These are phyloP conservation scores for Platycheirus albimanus DNA, from an alignment of 2,888 invertebrate species.

Conservation along the genomic window DNA sequence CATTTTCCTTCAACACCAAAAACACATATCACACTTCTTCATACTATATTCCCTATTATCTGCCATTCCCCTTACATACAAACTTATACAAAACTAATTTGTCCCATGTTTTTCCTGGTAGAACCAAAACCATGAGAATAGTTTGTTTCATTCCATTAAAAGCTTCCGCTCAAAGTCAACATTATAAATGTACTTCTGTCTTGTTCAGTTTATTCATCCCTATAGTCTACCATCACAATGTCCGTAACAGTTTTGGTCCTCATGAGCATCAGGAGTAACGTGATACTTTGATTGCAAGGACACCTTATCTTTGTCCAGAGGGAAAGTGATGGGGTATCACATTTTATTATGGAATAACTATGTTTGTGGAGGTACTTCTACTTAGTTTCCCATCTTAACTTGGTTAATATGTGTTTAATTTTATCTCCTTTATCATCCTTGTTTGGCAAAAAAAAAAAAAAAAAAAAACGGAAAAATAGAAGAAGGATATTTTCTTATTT, in stretches of 20 bases:
- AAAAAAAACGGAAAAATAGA: background rate
- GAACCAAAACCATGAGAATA: constrained; percentile 29
- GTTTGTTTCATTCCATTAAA: constrained; percentile 50
- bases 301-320: constrained; percentile 21
- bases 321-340: constrained; percentile 39
- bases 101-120: constrained; percentile 22
- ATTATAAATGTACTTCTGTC: constrained; percentile 6
- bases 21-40: too few species aligned
- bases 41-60: too few species aligned
- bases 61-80: too few species aligned
- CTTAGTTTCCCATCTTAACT: background rate
- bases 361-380: too few species aligned
- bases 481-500: background rate
- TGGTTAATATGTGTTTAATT: background rate
- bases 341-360: constrained; percentile 23
- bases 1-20: too few species aligned
- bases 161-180: constrained; percentile 47
- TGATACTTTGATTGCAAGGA: constrained; percentile 27
- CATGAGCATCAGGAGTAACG: background rate
- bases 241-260: constrained; percentile 1
- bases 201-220: background rate
- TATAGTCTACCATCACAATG: constrained; percentile 10
- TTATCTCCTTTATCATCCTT: background rate
- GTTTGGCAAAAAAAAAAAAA: background rate
- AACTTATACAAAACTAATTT: constrained; percentile 42